phyloP scores from a whole-genome alignment of 1,140 invertebrate species.

The Zaprionus kolodkinae region DNA sequence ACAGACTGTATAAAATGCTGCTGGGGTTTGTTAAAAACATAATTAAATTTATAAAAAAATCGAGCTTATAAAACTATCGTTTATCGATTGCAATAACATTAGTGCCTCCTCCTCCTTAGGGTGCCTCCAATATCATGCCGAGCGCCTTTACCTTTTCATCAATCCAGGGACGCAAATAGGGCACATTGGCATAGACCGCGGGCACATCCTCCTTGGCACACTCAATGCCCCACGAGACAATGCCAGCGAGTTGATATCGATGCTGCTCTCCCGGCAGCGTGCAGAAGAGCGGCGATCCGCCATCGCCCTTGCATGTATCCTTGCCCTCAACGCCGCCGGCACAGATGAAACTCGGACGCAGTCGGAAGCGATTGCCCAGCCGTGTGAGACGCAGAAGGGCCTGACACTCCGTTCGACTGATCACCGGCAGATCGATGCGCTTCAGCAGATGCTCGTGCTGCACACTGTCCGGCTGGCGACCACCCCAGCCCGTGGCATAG shows the following conservation, averaged over 20 bases:
- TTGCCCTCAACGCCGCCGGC: constrained; percentile 88
- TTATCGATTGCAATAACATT: too few species aligned
- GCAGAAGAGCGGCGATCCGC: constrained; percentile 88
- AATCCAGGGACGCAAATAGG: constrained; percentile 87
- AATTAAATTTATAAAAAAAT: neutral
- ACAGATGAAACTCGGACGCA: constrained; percentile 86
- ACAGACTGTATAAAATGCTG: too few species aligned
- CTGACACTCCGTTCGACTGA: constrained; percentile 86
- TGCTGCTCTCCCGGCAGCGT: constrained; percentile 84
- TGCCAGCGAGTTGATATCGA: constrained; percentile 87
- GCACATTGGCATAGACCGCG: constrained; percentile 89
- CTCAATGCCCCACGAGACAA: constrained; percentile 85
- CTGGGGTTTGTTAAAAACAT: neutral
- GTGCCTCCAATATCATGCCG: constrained; percentile 12
- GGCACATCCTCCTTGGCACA: constrained; percentile 87
- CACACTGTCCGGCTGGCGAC: constrained; percentile 87
- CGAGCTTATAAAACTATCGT: too few species aligned
- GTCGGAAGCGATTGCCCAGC: constrained; percentile 86
- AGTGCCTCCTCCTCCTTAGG: too few species aligned
- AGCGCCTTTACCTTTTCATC: constrained; percentile 54
- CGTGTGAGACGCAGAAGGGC: constrained; percentile 86
- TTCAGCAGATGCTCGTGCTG: constrained; percentile 84
- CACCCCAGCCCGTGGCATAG: constrained; percentile 88
- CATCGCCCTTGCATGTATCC: constrained; percentile 89
- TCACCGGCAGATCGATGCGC: constrained; percentile 87